Base-by-base conservation (phyloP, 2,113 vertebrate species). In the Oncorhynchus keta region DNA sequence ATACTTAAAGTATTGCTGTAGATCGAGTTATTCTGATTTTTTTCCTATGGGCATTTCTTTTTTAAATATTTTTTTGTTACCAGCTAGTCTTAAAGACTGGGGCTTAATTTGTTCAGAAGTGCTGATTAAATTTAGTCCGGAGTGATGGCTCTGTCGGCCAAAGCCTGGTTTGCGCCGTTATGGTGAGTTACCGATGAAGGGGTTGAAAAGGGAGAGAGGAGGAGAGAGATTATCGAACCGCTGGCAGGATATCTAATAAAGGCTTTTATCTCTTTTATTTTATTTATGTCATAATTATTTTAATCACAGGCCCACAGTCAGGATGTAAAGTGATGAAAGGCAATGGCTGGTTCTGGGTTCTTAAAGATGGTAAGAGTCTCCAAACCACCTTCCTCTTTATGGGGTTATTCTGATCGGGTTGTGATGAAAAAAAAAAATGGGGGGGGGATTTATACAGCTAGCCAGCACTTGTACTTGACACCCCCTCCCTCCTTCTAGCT, bases 91-190 rank as follows among this genome's bases (percentile, higher is more conserved):
- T 49, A 48, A n/a, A 57, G 16, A 61, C 3, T 28, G n/a, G 49
- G 72, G 20, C n/a, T 62, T 69, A 1, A 48, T 67, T 68, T 68
- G 55, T 28, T 59, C 14, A 26, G 35, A 57, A 32, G 64, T 22
- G 8, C 70, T 78, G 64, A 74, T 74, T 66, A 68, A 57, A 78
- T 24, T 35, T 73, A 62, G 64, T 70, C 64, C 64, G 20, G 13
- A 57, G 28, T 22, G 6, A 11, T 12, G 12, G 28, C 3, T 1
- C 26, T 68, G 28, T 68, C 28, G 6, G 24, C 72, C 64, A 73
- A 28, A 32, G 48, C 35, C 30, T 51, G 62, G 32, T 28, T 69
- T n/a, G 14, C 11, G 68, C 24, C 70, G 57, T 68, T 20, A 16
- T 28, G 68, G 28, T 72, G 30, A 65, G 51, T 22, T 7, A 7